Conservation (phyloP, 2,797 vertebrate species). For the Pantherophis vulpinus region DNA sequence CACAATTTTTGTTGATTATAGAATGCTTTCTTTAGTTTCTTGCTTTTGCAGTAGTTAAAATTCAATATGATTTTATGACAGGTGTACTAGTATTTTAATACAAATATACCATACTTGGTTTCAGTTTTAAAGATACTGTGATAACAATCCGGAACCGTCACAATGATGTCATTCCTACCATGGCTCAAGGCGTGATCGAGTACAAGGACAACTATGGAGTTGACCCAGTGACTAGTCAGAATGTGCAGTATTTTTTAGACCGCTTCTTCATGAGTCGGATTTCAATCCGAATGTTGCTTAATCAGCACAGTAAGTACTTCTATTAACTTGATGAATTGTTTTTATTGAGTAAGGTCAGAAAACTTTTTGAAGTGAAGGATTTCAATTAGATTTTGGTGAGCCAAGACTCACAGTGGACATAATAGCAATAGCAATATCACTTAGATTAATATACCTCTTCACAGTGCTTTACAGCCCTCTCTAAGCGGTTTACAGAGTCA, state of each 20-base stretch:
- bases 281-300: conserved; percentile 97
- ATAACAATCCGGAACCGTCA: conserved; percentile 94
- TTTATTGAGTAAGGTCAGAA: conserved; percentile 2
- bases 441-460: too few relatives aligned
- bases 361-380: not conserved
- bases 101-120: conserved; percentile 38
- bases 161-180: conserved; percentile 96
- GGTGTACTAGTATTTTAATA: not conserved
- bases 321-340: not conserved
- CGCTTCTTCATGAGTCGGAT: conserved; percentile 99
- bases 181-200: conserved; percentile 97
- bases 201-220: conserved; percentile 94
- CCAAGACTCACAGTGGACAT: not conserved
- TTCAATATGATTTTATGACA: not conserved
- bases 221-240: conserved; percentile 92
- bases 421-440: too few relatives aligned
- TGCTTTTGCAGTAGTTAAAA: not conserved
- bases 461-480: too few relatives aligned
- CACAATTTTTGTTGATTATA: not conserved
- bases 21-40: not conserved
- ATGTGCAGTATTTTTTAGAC: conserved; percentile 97
- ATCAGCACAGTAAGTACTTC: conserved; percentile 91
- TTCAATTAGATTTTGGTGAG: not conserved
- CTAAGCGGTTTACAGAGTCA: too few relatives aligned
- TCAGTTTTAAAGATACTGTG: conserved; percentile 93